A percentile compares a stretch with the other conserved stretches of the same genome.
phyloP scores from a whole-genome alignment of 2,888 invertebrate genomes.

The Synanthedon formicaeformis region DNA sequence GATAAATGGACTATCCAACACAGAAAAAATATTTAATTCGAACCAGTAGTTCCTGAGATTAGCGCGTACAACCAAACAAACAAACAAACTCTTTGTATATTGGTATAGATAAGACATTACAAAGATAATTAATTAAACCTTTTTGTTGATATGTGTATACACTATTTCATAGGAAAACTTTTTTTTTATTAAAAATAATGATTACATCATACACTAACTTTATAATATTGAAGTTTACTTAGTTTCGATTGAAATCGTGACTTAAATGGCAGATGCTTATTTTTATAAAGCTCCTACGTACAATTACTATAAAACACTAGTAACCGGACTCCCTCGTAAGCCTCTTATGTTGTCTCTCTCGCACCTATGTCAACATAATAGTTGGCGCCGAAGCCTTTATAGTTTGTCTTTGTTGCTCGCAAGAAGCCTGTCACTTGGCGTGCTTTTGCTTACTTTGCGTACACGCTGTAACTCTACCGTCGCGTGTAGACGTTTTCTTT shows the following conservation, averaged over 20 bases:
- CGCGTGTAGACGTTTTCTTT: slow-evolving; percentile 35
- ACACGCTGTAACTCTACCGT: slow-evolving; percentile 46
- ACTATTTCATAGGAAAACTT: too few relatives aligned
- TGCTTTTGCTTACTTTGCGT: slow-evolving; percentile 27
- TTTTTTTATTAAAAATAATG: too few relatives aligned
- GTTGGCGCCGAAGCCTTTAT: slow-evolving; percentile 52
- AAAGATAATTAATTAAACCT: too few relatives aligned
- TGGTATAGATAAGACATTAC: too few relatives aligned
- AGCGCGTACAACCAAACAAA: too few relatives aligned
- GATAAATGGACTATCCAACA: too few relatives aligned
- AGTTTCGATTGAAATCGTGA: not conserved
- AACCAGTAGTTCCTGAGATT: too few relatives aligned
- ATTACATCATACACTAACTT: too few relatives aligned
- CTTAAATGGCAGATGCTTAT: not conserved
- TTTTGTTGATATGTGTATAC: too few relatives aligned
- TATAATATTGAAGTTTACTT: too few relatives aligned
- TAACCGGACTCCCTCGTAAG: slow-evolving; percentile 63
- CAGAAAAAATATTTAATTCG: too few relatives aligned
- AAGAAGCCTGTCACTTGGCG: slow-evolving; percentile 51
- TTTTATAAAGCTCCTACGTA: slow-evolving; percentile 5
- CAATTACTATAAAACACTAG: slow-evolving; percentile 46
- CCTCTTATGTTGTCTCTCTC: slow-evolving; percentile 42
- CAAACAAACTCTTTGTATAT: too few relatives aligned
- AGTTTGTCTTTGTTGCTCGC: slow-evolving; percentile 43
- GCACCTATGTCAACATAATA: slow-evolving; percentile 17